Conservation (phyloP, 2,113 vertebrate genomes). For the Brachyhypopomus gauderio region DNA sequence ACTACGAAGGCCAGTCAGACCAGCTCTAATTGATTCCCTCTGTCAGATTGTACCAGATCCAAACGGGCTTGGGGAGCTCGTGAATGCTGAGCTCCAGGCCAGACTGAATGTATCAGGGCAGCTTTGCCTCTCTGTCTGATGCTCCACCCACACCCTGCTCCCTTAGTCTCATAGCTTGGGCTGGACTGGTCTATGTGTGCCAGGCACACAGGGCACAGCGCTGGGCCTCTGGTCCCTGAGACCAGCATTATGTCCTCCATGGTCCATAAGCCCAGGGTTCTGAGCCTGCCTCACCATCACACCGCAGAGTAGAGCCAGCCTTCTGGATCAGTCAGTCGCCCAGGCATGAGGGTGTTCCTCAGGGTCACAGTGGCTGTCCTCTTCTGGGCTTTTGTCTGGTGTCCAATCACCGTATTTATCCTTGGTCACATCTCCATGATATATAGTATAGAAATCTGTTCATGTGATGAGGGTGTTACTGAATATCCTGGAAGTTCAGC, state of each 20-base stretch:
- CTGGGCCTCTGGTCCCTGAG: constrained; percentile 19
- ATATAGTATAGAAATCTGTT: background rate
- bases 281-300: constrained; percentile 14
- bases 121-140: background rate
- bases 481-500: constrained; percentile 25
- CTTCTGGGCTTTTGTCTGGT: background rate
- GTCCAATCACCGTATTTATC: background rate
- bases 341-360: constrained; percentile 14
- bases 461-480: constrained; percentile 5
- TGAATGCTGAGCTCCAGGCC: background rate
- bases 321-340: constrained; percentile 29
- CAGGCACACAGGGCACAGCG: background rate
- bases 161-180: constrained; percentile 14
- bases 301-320: background rate
- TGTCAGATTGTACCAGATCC: background rate
- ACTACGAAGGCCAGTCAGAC: no score
- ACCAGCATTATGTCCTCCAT: constrained; percentile 24
- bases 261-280: constrained; percentile 3
- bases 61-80: background rate
- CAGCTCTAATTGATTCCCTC: no score
- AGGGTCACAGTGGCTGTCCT: constrained; percentile 32
- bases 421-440: constrained; percentile 3
- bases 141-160: background rate
- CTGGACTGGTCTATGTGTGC: background rate
- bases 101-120: background rate